Conservation (phyloP, 1,140 invertebrate genomes). For the Lethocerus indicus region DNA sequence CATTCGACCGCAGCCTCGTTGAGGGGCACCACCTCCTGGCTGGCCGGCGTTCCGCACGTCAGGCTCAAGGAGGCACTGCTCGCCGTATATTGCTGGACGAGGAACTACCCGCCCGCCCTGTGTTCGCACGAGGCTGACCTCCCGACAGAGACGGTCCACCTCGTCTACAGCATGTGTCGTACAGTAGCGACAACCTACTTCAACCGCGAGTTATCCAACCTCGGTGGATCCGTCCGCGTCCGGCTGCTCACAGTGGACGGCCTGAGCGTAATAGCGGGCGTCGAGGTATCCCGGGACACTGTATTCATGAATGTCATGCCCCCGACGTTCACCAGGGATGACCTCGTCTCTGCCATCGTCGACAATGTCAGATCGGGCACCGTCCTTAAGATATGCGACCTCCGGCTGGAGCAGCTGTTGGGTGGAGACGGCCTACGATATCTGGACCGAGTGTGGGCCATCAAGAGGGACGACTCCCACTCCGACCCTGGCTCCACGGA, state of each 20-base stretch:
- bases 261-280: constrained; percentile 5
- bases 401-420: constrained; percentile 3
- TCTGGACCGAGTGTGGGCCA: constrained; percentile 8
- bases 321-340: constrained; percentile 9
- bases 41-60: not conserved
- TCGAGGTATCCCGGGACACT: constrained; percentile 10
- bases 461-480: not conserved
- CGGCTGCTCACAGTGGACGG: no score
- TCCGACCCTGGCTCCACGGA: not conserved
- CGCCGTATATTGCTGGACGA: constrained; percentile 8
- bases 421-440: constrained; percentile 5
- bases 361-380: constrained; percentile 5
- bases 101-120: constrained; percentile 5
- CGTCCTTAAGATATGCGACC: constrained; percentile 2
- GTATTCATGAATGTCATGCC: constrained; percentile 10
- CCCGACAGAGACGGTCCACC: not conserved
- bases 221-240: constrained; percentile 1
- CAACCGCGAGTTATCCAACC: constrained; percentile 7
- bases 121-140: constrained; percentile 10
- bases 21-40: constrained; percentile 1
- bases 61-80: constrained; percentile 3
- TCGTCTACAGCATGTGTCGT: constrained; percentile 8
- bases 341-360: constrained; percentile 6
- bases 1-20: not conserved
- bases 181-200: constrained; percentile 2